Evolutionary conservation across 2,888 invertebrate genomes (phyloP).

Genomic region (Carpatolechia fugitivella): DNA sequence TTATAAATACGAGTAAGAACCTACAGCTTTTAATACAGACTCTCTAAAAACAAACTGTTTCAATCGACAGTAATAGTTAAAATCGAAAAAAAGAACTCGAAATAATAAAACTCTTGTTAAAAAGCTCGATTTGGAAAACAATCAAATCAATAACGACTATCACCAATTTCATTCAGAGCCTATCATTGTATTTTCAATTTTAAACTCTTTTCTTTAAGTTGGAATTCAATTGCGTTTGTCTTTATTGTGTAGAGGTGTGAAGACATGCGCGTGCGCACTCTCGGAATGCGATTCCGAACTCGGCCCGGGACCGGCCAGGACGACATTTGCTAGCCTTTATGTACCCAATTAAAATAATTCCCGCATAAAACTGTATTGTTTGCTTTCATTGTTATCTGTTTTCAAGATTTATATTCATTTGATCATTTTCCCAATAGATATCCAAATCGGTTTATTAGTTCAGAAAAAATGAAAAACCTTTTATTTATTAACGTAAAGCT

Average conservation of each 20-base stretch:
- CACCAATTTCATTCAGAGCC: no score
- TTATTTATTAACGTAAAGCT: no score
- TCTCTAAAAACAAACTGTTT: no score
- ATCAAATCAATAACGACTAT: neutral
- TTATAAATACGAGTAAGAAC: no score
- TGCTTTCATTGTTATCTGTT: constrained; percentile 22
- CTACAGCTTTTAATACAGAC: no score
- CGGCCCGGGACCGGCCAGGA: constrained; percentile 42
- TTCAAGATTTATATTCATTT: neutral
- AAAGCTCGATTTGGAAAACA: constrained; percentile 24
- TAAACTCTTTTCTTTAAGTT: no score
- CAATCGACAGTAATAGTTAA: no score
- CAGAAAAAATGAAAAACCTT: no score
- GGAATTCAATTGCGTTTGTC: no score
- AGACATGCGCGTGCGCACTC: constrained; percentile 50
- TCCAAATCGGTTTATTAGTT: neutral
- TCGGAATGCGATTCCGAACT: constrained; percentile 58
- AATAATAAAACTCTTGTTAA: no score
- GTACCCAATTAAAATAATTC: constrained; percentile 67
- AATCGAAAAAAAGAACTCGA: constrained; percentile 34
- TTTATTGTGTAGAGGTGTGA: constrained; percentile 46
- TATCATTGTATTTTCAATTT: no score
- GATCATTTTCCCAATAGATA: neutral
- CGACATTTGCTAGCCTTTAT: constrained; percentile 62
- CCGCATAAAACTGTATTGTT: constrained; percentile 31